Conservation (phyloP, 2,113 vertebrate genomes). For the Lepisosteus oculatus region DNA sequence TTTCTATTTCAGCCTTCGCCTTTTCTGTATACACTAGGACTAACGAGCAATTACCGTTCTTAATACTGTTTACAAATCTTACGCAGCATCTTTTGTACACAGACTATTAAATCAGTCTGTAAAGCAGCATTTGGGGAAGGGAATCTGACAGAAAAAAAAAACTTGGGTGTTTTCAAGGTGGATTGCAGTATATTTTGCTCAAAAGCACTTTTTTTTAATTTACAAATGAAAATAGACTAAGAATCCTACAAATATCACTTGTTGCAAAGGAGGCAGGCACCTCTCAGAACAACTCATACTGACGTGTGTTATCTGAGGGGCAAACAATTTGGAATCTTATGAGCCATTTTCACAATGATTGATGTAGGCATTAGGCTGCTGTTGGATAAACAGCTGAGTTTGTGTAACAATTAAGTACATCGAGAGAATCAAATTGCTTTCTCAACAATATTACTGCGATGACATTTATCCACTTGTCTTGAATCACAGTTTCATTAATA, state of each 20-base stretch:
- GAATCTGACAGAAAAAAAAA: too few relatives aligned
- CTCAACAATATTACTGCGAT: constrained; percentile 4
- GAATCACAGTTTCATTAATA: not conserved
- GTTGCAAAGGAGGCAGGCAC: not conserved
- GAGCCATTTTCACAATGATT: not conserved
- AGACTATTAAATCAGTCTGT: too few relatives aligned
- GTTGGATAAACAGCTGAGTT: constrained; percentile 7
- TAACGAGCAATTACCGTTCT: too few relatives aligned
- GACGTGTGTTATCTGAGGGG: not conserved
- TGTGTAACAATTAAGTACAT: constrained; percentile 10
- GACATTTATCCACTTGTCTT: constrained; percentile 5
- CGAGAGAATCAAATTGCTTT: constrained; percentile 6
- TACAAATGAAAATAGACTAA: too few relatives aligned
- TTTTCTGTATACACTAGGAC: too few relatives aligned
- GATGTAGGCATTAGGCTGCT: not conserved
- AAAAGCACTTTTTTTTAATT: too few relatives aligned
- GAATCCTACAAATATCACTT: not conserved
- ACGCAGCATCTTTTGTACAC: too few relatives aligned
- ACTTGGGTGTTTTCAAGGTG: too few relatives aligned
- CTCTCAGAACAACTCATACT: not conserved
- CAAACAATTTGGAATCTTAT: not conserved
- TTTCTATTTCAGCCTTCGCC: too few relatives aligned
- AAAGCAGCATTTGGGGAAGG: too few relatives aligned
- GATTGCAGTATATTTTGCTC: too few relatives aligned
- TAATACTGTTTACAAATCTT: too few relatives aligned